Evolutionary conservation across 2,888 invertebrate species (phyloP).

Genomic region (Yponomeuta cagnagella): DNA sequence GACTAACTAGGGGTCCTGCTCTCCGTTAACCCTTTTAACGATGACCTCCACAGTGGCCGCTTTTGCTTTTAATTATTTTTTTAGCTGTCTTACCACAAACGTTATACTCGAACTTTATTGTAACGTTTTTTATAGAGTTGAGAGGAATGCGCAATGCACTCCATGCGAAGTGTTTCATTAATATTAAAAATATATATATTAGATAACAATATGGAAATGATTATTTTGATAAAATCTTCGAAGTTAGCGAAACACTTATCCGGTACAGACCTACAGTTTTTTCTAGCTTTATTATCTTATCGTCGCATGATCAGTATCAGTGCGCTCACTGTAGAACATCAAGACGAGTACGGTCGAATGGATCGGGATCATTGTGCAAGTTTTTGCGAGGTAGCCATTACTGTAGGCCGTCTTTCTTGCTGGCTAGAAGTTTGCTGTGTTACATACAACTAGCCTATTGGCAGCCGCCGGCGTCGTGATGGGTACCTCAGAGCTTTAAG

Average conservation of each 20-base stretch:
- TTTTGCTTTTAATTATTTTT: not conserved
- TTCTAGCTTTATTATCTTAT: not conserved
- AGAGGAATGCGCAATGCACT: not conserved
- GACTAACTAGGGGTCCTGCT: slow-evolving; percentile 34
- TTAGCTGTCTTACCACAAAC: not conserved
- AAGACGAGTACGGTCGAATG: slow-evolving; percentile 25
- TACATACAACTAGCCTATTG: slow-evolving; percentile 51
- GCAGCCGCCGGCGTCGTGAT: slow-evolving; percentile 28
- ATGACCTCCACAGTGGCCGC: slow-evolving; percentile 22
- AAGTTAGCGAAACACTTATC: too few relatives aligned
- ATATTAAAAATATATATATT: not conserved
- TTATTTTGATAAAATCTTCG: too few relatives aligned
- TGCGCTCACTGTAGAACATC: slow-evolving; percentile 31
- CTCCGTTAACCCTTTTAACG: slow-evolving; percentile 26
- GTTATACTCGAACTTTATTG: not conserved
- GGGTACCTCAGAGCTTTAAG: too few relatives aligned
- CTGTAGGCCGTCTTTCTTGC: slow-evolving; percentile 34
- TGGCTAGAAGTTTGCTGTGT: slow-evolving; percentile 41
- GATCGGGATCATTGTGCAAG: slow-evolving; percentile 43
- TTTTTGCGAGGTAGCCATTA: slow-evolving; percentile 58
- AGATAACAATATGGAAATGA: too few relatives aligned
- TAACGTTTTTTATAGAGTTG: not conserved
- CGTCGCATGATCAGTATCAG: not conserved
- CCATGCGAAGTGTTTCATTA: not conserved
- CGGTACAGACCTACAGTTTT: too few relatives aligned